Evolutionary conservation across 2,797 vertebrate species (phyloP), one percentile per base, ranked within the genome.

Genomic region (Spatula versicolor): DNA sequence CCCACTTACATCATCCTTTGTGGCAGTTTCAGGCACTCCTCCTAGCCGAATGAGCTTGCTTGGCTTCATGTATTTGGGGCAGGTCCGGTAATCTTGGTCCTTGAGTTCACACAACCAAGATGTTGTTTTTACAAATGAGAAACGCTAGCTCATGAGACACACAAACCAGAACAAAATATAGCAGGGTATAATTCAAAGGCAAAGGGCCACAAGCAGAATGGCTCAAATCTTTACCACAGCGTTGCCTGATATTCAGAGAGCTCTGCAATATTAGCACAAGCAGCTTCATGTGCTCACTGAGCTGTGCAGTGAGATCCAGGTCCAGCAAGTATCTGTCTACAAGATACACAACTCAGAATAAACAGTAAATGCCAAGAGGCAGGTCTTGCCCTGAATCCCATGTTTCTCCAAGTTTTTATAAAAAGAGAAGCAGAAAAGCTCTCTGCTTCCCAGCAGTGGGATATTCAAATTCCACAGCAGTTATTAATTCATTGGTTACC

Each of bases 11-110:
- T 99, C 99, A 97, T 99, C 99, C 98, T 99, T 98, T 92, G 99
- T 99, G 93, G 99, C 98, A 96, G 98, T 99, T 98, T 99, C 99
- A 95, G 99, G 99, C 96, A 99, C 99, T 96, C 98, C 99, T 97
- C 98, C 98, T 82, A 99, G 98, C 83, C 98, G 98, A 98, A 99
- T 98, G 63, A 99, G 98, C 90, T 98, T 99, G 97, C 99, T 99
- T 83, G 98, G 98, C 95, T 98, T 99, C 92, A 98, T 98, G 48
- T 99, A 98, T 95, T 98, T 97, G 83, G 97, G 95, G 69, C 97
- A 96, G 83, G 97, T 98, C 88, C 98, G 97, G 86, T 98, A 98
- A 95, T 98, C 98, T 92, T 98, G 98, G 96, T 98, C 98, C 97
- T 98, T 97, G 90, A 97, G 92, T 96, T 94, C 71, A 97, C 59